Percentiles rank a stretch among this genome's conserved stretches.
These are phyloP conservation scores for Calephelis nemesis DNA, from an alignment of 1,140 invertebrate species.

Conservation along the genomic window DNA sequence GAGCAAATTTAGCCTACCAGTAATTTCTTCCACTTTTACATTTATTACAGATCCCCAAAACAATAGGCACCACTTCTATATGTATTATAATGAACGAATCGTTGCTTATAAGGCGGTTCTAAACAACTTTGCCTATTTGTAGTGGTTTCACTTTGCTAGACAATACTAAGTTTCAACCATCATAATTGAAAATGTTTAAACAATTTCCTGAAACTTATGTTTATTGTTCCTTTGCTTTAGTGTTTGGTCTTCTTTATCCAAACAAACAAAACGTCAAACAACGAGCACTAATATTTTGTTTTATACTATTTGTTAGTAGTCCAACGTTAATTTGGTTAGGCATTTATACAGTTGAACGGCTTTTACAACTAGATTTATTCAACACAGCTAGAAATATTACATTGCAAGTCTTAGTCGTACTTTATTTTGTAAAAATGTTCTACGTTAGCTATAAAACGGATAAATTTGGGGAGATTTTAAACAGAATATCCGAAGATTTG, in stretches of 20 bases:
- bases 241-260: slow-evolving; percentile 50
- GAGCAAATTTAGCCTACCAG: no score
- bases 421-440: slow-evolving; percentile 57
- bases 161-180: no score
- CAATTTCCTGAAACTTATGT: slow-evolving; percentile 55
- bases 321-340: slow-evolving; percentile 50
- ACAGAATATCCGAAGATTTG: slow-evolving; percentile 49
- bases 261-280: slow-evolving; percentile 39
- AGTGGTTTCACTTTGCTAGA: no score
- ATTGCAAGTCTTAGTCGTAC: slow-evolving; percentile 40
- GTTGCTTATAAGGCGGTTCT: no score
- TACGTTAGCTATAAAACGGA: slow-evolving; percentile 44
- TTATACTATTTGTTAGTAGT: slow-evolving; percentile 36
- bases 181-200: slow-evolving; percentile 41
- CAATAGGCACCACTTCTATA: no score
- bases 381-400: slow-evolving; percentile 54
- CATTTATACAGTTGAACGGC: slow-evolving; percentile 45
- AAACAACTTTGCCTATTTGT: no score
- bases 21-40: no score
- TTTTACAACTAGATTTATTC: slow-evolving; percentile 39
- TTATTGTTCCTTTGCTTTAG: slow-evolving; percentile 53
- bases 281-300: slow-evolving; percentile 34
- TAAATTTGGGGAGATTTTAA: slow-evolving; percentile 42
- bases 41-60: no score
- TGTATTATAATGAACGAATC: no score